Conservation (phyloP, 2,888 invertebrate genomes). For the Caenorhabditis macrosperma region DNA sequence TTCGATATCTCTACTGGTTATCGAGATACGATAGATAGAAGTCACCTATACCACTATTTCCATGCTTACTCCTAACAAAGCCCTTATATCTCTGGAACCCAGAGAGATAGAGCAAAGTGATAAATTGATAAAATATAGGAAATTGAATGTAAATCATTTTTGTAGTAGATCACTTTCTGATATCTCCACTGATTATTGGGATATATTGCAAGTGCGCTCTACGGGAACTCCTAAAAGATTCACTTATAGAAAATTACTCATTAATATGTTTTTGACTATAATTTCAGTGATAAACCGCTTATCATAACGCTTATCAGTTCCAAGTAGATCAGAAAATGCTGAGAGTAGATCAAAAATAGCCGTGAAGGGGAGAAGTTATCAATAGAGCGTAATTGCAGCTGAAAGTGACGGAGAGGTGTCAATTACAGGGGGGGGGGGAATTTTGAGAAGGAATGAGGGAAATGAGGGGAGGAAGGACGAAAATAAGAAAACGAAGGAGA, state of each 20-base stretch:
- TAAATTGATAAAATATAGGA: no score
- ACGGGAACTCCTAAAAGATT: not conserved
- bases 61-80: no score
- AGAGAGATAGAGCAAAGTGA: no score
- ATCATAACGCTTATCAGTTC: no score
- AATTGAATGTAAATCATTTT: no score
- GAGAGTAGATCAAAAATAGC: not conserved
- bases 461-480: conserved; percentile 2
- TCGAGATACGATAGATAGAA: no score
- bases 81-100: no score
- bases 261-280: not conserved
- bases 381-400: not conserved
- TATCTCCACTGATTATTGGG: not conserved
- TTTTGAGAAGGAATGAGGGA: not conserved
- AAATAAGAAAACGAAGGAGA: not conserved
- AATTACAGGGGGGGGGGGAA: conserved; percentile 21
- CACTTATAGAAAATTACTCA: not conserved
- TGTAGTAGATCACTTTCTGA: no score
- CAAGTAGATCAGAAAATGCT: not conserved
- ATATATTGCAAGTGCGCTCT: not conserved
- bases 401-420: conserved; percentile 18
- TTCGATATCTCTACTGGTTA: no score
- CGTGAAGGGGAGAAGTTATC: not conserved
- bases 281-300: no score
- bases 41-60: no score